Evolutionary conservation across 2,888 invertebrate genomes (phyloP), one percentile per base, ranked within the genome.

Genomic region (Agriopis leucophaearia): DNA sequence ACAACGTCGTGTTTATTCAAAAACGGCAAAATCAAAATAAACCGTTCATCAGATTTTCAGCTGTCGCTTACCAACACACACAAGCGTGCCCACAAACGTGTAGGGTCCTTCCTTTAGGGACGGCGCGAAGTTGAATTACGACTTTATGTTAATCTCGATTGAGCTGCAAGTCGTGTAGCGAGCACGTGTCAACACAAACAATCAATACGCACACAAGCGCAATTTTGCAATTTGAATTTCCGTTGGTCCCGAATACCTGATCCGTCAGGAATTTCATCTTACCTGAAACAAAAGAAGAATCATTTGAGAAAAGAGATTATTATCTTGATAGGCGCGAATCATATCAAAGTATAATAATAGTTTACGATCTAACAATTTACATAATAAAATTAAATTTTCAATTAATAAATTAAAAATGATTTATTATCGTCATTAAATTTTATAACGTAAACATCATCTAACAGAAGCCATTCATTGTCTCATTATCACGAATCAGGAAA

Each of bases 231-330:
- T 87, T 86, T 85, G 83, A 86, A 85, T 83, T 85, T 81, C 76
- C 81, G 77, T 76, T 68, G 72, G 78, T 48, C 42, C 50, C 59
- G 59, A 18, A 55, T 55, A 77, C 78, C 76, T 76, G 73, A 71
- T 71, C 66, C 65, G 57, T 69, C 75, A 67, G 69, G 75, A 77
- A 76, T 74, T 77, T 81, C 77, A 77, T 71, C 91, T 91, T 91
- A 92, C 92, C 92, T 93, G 92, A 74, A 92, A 93, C 89, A 90
- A 91, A 84, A 83, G 75, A 85, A 79, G 81, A 81, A 69, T 68
- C 1, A 47, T 15, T 59, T 50, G 12, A 54, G 4, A 51, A 38
- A 58, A 16, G 7, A 38, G 15, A 36, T 15, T 16, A 40, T 40
- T 16, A 54, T 54, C 54, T 54, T 40, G 15, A 54, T 38, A 55